Conservation (phyloP, 2,113 vertebrate species). For the Anhinga rufa region DNA sequence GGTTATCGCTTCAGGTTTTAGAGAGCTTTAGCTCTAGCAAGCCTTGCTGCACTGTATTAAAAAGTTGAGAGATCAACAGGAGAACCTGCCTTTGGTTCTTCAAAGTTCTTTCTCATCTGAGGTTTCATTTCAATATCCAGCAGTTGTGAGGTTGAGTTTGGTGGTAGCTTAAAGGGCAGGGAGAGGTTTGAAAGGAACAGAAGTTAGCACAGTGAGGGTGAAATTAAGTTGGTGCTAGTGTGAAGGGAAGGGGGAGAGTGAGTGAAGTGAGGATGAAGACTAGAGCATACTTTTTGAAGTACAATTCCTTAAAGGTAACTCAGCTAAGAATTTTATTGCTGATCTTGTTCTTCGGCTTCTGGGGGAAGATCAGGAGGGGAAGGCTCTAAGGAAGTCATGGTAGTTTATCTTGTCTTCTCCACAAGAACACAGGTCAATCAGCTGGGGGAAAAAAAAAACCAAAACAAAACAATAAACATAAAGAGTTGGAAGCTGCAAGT, state of each 20-base stretch:
- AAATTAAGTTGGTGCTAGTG: background rate
- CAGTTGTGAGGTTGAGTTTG: background rate
- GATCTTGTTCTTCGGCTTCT: background rate
- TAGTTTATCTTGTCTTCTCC: slow-evolving; percentile 67
- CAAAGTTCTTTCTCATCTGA: background rate
- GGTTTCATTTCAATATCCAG: background rate
- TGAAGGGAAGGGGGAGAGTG: background rate
- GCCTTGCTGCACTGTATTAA: background rate
- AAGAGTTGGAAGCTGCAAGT: background rate
- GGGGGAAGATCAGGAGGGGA: slow-evolving; percentile 40
- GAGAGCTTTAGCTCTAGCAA: background rate
- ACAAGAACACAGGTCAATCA: slow-evolving; percentile 65
- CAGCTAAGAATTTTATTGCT: background rate
- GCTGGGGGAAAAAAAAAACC: slow-evolving; percentile 14
- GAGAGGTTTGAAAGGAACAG: background rate
- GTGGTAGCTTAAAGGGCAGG: background rate
- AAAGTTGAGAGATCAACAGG: background rate
- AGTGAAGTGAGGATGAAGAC: background rate
- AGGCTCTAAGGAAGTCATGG: slow-evolving; percentile 64
- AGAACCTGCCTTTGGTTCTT: background rate
- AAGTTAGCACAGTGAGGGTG: background rate
- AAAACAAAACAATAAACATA: background rate
- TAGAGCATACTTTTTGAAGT: background rate
- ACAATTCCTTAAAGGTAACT: background rate
- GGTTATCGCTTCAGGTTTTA: background rate